Evolutionary conservation across 2,888 invertebrate species (phyloP).

Genomic region (Synanthedon myopaeformis): DNA sequence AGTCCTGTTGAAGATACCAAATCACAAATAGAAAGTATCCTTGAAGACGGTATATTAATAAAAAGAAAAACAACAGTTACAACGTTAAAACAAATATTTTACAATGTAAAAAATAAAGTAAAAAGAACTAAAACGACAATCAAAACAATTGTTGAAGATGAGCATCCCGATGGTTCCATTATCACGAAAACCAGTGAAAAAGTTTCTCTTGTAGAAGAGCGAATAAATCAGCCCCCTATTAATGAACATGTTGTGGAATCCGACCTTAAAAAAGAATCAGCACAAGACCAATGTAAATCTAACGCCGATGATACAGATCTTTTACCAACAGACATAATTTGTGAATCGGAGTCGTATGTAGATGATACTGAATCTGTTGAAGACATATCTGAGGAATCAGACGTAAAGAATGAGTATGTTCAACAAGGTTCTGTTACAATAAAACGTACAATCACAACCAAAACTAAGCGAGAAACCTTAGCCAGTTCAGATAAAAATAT

Average conservation of each 20-base stretch:
- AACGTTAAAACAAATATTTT: conserved; percentile 44
- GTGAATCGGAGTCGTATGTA: conserved; percentile 22
- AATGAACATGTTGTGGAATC: conserved; percentile 7
- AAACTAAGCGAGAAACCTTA: conserved; percentile 57
- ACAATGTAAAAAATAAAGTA: conserved; percentile 25
- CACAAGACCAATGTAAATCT: not conserved
- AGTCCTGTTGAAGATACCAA: conserved; percentile 33
- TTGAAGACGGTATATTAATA: conserved; percentile 38
- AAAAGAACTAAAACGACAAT: conserved; percentile 50
- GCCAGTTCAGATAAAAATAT: conserved; percentile 62
- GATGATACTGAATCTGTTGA: conserved; percentile 49
- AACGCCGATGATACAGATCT: conserved; percentile 17
- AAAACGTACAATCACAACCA: conserved; percentile 54
- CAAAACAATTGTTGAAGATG: conserved; percentile 44
- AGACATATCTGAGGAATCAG: conserved; percentile 48
- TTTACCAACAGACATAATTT: conserved; percentile 3
- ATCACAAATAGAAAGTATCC: conserved; percentile 25
- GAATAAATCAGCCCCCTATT: conserved; percentile 20
- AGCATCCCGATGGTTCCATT: conserved; percentile 52
- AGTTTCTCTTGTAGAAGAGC: conserved; percentile 46
- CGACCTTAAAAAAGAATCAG: not conserved
- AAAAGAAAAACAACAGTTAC: conserved; percentile 42
- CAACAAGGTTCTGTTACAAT: conserved; percentile 39
- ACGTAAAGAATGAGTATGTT: conserved; percentile 46
- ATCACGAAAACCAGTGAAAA: conserved; percentile 54